Conservation (phyloP, 2,888 invertebrate genomes). For the Stenodema calcarata region DNA sequence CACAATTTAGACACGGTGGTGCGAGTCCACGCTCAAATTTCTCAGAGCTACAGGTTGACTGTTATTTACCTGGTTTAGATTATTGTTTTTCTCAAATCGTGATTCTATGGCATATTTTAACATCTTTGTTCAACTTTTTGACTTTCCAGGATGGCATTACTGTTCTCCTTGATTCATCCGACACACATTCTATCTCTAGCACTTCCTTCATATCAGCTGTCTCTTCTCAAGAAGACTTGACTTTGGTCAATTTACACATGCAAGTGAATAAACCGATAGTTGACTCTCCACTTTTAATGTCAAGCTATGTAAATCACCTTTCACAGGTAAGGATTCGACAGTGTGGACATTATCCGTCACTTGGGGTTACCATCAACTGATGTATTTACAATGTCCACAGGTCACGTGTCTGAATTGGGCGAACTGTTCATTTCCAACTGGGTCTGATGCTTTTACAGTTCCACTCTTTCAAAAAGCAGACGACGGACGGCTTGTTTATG, state of each 20-base stretch:
- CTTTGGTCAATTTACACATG: slow-evolving; percentile 90
- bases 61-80: not conserved
- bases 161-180: slow-evolving; percentile 69
- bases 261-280: slow-evolving; percentile 91
- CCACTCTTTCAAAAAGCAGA: slow-evolving; percentile 81
- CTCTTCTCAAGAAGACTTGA: slow-evolving; percentile 91
- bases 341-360: not conserved
- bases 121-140: not conserved
- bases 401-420: slow-evolving; percentile 77
- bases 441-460: slow-evolving; percentile 78
- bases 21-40: slow-evolving; percentile 50
- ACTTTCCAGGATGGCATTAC: slow-evolving; percentile 52
- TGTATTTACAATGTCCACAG: slow-evolving; percentile 59
- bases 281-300: slow-evolving; percentile 92
- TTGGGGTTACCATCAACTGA: not conserved
- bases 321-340: slow-evolving; percentile 71
- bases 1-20: slow-evolving; percentile 52
- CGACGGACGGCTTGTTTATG: slow-evolving; percentile 77
- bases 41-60: slow-evolving; percentile 51
- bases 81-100: not conserved
- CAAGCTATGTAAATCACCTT: slow-evolving; percentile 90
- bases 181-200: slow-evolving; percentile 81
- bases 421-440: slow-evolving; percentile 70
- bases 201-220: slow-evolving; percentile 89
- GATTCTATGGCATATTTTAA: not conserved